Percentiles rank a stretch among this genome's conserved stretches.
These are phyloP conservation scores for Lasioglossum zephyrum DNA, from an alignment of 2,888 invertebrate genomes.

Conservation along the genomic window DNA sequence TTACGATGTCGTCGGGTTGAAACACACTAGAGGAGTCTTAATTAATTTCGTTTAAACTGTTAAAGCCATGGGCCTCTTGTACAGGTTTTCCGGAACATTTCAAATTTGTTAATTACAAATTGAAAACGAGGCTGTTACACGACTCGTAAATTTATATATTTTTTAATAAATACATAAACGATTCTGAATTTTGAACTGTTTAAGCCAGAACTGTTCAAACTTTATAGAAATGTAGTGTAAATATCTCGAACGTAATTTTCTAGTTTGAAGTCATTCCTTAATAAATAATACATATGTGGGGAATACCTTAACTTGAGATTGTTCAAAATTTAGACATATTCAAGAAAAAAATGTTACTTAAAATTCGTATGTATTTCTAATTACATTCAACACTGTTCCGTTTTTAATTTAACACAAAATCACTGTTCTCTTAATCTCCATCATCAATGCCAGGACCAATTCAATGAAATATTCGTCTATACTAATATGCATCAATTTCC, in stretches of 20 bases:
- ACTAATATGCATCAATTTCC: background rate
- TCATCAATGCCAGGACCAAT: background rate
- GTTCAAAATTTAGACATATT: background rate
- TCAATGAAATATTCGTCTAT: background rate
- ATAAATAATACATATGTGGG: background rate
- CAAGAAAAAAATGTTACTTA: background rate
- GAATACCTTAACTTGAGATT: no score
- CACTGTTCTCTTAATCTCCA: background rate
- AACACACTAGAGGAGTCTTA: conserved; percentile 32
- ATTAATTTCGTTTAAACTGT: conserved; percentile 41
- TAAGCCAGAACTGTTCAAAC: background rate
- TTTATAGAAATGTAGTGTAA: background rate
- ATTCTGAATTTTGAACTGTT: background rate
- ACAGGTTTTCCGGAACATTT: background rate
- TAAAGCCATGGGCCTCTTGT: background rate
- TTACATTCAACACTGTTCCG: background rate
- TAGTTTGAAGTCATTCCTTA: background rate
- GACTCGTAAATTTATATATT: background rate
- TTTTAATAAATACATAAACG: background rate
- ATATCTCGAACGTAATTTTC: background rate
- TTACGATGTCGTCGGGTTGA: conserved; percentile 10
- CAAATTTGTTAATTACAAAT: background rate
- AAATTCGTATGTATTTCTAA: background rate
- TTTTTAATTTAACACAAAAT: background rate
- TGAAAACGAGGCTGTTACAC: background rate